phyloP scores from a whole-genome alignment of 2,113 vertebrate species.

The Lycocorax pyrrhopterus region DNA sequence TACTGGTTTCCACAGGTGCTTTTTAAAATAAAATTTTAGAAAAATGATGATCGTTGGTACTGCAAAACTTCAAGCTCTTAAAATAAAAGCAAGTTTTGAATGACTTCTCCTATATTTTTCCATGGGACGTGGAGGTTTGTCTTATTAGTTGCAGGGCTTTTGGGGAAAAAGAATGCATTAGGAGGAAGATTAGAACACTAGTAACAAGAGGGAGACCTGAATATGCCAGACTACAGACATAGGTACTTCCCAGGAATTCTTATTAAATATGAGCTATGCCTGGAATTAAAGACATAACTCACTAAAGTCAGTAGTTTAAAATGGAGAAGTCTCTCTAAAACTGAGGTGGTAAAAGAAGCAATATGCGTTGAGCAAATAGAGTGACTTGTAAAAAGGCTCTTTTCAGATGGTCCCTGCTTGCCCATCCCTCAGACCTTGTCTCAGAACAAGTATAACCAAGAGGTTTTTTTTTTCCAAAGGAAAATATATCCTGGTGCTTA shows the following conservation, averaged over 20 bases:
- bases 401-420: neutral
- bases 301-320: neutral
- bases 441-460: neutral
- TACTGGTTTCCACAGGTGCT: accelerated
- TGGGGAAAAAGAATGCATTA: neutral
- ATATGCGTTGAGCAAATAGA: neutral
- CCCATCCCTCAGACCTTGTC: neutral
- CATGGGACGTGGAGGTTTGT: neutral
- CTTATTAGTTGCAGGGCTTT: neutral
- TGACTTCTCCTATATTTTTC: neutral
- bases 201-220: neutral
- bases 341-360: neutral
- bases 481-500: neutral
- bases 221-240: neutral
- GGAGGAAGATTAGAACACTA: neutral
- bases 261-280: neutral
- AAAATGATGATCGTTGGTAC: neutral
- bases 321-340: neutral
- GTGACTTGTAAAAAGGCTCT: neutral
- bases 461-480: neutral
- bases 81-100: neutral
- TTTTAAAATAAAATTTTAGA: neutral
- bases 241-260: neutral
- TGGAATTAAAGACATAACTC: neutral
- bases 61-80: neutral